Evolutionary conservation across 2,888 invertebrate genomes (phyloP), one percentile per base, ranked within the genome.

Genomic region (Palloptera scutellata): DNA sequence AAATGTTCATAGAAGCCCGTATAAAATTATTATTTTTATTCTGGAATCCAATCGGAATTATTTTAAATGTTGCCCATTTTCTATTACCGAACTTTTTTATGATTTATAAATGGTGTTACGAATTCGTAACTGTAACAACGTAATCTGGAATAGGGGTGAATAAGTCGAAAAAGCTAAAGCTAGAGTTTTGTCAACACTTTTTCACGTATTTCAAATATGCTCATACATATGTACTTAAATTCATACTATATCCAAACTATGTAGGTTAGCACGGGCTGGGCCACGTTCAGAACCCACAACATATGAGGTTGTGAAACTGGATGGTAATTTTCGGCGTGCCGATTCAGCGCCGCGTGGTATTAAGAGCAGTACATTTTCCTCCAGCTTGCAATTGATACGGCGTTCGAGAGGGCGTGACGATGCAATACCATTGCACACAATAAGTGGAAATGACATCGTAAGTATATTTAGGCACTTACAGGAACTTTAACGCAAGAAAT

Each of bases 251-350:
- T 60, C 6, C 30, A 30, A 30, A 30, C 6, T 30, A n/a, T n/a
- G n/a, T 66, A 86, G 87, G 67, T 83, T 91, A 70, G 88, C 89
- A 78, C 87, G 91, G 76, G 90, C 91, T 8, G 91, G 91, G 53
- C 90, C 92, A 1, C 88, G 92, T 54, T 89, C 91, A 20, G 92
- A 93, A 74, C 88, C 91, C 43, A 88, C 90, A 1, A 87, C 90
- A 66, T 93, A 91, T 86, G 92, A 92, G 79, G 85, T 88, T 60
- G 91, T 92, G 61, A 88, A 89, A 74, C 86, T 93, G 73, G 90
- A 91, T 86, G 92, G 92, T 5, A 86, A 87, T 71, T 85, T 90
- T 70, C 84, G 89, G 52, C 86, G 88, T 42, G 86, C 89, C 60
- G 89, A 89, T 77, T 85, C 86, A 74, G 89, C 89, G 11, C 83